Evolutionary conservation across 2,888 invertebrate genomes (phyloP), one percentile per base, ranked within the genome.

Genomic region (Drosophila peninsularis): DNA sequence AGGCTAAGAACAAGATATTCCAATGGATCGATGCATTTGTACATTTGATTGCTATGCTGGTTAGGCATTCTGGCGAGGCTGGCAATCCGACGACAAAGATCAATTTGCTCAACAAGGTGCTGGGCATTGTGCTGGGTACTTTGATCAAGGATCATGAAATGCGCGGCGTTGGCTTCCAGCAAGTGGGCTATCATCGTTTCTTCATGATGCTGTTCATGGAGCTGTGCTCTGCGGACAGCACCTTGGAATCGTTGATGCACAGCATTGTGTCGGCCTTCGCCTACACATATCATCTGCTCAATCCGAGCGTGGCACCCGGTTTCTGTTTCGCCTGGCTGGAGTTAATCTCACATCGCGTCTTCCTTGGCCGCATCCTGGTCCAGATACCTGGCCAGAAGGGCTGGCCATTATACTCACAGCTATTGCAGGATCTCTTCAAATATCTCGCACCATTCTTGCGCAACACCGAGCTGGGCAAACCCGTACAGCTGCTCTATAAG

Each of bases 241-340:
- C 98, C 13, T 93, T 99, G 55, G 99, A 99, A 93, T 96, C 97
- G 56, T 96, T 99, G 90, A 98, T 98, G 93, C 97, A 96, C 53
- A 92, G 91, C 85, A 92, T 98, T 82, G 94, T 99, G 53, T 98
- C 98, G 19, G 98, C 98, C 10, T 99, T 98, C 93, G 98, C 98
- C 91, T 98, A 99, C 93, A 97, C 98, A 0, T 94, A 99, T 78
- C 98, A 98, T 90, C 96, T 98, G 82, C 93, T 99, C 76, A 94
- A 98, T 62, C 99, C 99, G 11, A 95, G 96, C 49, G 96, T 97
- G 83, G 98, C 98, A 0, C 98, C 99, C 0, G 98, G 98, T 0
- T 99, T 99, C 93, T 97, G 98, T 63, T 99, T 98, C 92, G 98
- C 99, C 3, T 99, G 99, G 99, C 93, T 99, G 63, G 99, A 99